These are phyloP conservation scores for Pardosa pseudoannulata DNA, from an alignment of 2,888 invertebrate genomes.

Conservation along the genomic window DNA sequence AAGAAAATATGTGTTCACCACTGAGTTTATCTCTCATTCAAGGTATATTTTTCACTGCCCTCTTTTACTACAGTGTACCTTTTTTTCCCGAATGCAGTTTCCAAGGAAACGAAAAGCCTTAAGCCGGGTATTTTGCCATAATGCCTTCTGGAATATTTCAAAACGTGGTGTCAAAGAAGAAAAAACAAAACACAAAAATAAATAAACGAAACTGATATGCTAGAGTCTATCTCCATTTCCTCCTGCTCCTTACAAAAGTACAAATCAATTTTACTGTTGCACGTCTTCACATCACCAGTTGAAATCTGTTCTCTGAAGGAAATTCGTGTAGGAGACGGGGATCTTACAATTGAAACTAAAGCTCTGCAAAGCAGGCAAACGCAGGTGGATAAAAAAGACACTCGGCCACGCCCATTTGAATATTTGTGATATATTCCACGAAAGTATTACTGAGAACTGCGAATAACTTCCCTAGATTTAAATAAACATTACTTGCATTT, in stretches of 20 bases:
- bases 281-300: background rate
- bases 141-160: slow-evolving; percentile 40
- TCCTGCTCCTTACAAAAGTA: background rate
- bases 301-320: background rate
- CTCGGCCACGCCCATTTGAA: background rate
- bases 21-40: slow-evolving; percentile 56
- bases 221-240: background rate
- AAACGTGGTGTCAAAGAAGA: slow-evolving; percentile 4
- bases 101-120: slow-evolving; percentile 35
- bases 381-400: background rate
- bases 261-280: background rate
- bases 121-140: slow-evolving; percentile 43
- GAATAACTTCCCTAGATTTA: too few relatives aligned
- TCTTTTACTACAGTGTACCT: slow-evolving; percentile 28
- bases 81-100: slow-evolving; percentile 52
- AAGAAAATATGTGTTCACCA: slow-evolving; percentile 37
- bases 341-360: background rate
- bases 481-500: too few relatives aligned
- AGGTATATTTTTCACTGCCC: slow-evolving; percentile 26
- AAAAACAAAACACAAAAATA: too few relatives aligned
- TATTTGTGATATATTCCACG: background rate
- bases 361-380: background rate
- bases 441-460: too few relatives aligned
- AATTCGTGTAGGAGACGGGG: background rate
- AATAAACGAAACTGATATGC: slow-evolving; percentile 5